phyloP scores from a whole-genome alignment of 2,113 vertebrate genomes.

The Engraulis encrasicolus region DNA sequence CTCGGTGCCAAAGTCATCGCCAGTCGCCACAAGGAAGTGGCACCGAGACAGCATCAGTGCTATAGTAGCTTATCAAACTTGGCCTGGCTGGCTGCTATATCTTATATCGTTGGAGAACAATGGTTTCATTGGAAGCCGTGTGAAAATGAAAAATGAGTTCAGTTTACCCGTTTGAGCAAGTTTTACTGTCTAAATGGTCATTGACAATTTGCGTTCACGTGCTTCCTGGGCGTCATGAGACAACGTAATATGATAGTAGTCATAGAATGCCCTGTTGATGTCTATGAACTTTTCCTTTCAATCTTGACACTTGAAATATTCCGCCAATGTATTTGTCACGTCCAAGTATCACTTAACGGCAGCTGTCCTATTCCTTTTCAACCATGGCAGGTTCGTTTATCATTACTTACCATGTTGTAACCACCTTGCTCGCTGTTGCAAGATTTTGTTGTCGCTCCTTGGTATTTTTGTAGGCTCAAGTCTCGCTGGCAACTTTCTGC shows the following conservation, averaged over 20 bases:
- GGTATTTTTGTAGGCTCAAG: background rate
- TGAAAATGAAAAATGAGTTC: too few species aligned
- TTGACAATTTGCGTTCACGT: background rate
- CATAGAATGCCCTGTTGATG: background rate
- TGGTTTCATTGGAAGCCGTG: too few species aligned
- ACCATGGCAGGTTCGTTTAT: background rate
- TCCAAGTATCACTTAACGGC: background rate
- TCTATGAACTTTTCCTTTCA: constrained; percentile 3
- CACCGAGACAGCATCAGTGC: background rate
- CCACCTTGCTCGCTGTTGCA: background rate
- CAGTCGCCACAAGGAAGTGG: background rate
- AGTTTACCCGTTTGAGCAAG: background rate
- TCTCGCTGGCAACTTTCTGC: too few species aligned
- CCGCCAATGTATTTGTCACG: background rate
- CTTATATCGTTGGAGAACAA: too few species aligned
- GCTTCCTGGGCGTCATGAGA: background rate
- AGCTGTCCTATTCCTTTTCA: background rate
- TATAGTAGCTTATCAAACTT: background rate
- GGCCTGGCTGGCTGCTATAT: background rate
- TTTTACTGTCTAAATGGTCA: background rate
- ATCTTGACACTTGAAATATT: background rate
- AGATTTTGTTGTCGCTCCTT: background rate
- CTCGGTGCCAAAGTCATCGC: background rate
- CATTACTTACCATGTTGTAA: background rate
- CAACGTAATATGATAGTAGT: background rate